Evolutionary conservation across 2,113 vertebrate genomes (phyloP).

Genomic region (Xenopus tropicalis): DNA sequence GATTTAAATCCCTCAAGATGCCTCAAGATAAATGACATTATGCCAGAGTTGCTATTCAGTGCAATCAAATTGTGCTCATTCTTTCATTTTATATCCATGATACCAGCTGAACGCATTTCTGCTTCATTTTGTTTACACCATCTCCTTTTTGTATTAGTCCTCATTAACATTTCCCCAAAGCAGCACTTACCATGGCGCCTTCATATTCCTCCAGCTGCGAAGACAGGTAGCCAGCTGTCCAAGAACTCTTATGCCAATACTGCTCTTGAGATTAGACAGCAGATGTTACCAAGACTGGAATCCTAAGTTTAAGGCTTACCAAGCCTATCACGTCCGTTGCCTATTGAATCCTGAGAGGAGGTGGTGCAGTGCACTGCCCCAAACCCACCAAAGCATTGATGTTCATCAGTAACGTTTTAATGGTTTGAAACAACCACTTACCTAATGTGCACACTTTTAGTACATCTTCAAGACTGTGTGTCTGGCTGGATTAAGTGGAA

Average conservation of each 20-base stretch:
- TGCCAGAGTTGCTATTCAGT: constrained; percentile 82
- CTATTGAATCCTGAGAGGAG: constrained; percentile 2
- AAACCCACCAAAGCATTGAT: constrained; percentile 38
- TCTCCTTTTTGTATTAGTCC: constrained; percentile 43
- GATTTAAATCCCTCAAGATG: constrained; percentile 70
- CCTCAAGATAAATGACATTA: constrained; percentile 76
- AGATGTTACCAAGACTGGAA: constrained; percentile 43
- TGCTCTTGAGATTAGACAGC: constrained; percentile 50
- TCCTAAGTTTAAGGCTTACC: not conserved
- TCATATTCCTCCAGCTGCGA: constrained; percentile 24
- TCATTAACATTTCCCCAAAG: constrained; percentile 24
- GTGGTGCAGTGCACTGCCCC: constrained; percentile 31
- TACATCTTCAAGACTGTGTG: constrained; percentile 44
- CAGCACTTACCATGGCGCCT: constrained; percentile 42
- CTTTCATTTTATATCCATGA: constrained; percentile 74
- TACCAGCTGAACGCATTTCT: constrained; percentile 50
- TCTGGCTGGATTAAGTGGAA: constrained; percentile 53
- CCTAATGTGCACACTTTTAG: constrained; percentile 40
- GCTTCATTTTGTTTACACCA: constrained; percentile 43
- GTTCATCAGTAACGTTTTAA: not conserved
- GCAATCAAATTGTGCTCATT: constrained; percentile 78
- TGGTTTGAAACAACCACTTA: constrained; percentile 34
- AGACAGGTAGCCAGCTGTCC: constrained; percentile 47
- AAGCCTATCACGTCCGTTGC: constrained; percentile 19
- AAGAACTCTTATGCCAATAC: constrained; percentile 44